Conservation (phyloP, 2,888 invertebrate species). For the Ormyrus thymus region DNA sequence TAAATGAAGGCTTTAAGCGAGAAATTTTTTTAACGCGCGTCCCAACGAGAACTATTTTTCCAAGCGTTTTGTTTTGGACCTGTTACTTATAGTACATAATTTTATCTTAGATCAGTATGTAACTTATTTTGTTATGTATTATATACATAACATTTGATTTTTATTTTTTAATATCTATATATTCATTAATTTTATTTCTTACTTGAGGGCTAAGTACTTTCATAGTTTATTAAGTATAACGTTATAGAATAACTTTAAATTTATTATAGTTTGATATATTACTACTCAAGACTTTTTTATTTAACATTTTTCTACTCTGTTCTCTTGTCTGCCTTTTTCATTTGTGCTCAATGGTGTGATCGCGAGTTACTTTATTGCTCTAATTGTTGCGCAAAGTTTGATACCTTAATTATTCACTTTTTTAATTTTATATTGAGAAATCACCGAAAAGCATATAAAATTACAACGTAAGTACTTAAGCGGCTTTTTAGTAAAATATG, state of each 20-base stretch:
- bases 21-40: not conserved
- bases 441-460: not conserved
- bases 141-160: not conserved
- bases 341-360: constrained; percentile 39
- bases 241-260: not conserved
- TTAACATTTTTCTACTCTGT: not conserved
- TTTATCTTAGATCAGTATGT: constrained; percentile 24
- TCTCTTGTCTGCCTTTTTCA: constrained; percentile 14
- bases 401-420: not conserved
- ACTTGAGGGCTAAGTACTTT: constrained; percentile 22
- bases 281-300: constrained; percentile 22
- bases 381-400: constrained; percentile 25
- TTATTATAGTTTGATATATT: constrained; percentile 3
- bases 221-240: constrained; percentile 28
- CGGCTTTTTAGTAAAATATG: not conserved
- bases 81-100: not conserved
- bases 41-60: constrained; percentile 11
- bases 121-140: constrained; percentile 19
- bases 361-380: constrained; percentile 28
- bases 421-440: constrained; percentile 17
- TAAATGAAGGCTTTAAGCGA: not conserved
- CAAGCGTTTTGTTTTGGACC: constrained; percentile 13
- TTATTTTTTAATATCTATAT: not conserved
- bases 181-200: not conserved
- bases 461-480: not conserved